Percentiles rank a stretch among this genome's conserved stretches.
Conservation (phyloP, 2,797 vertebrate genomes). For the Argentina silus region DNA sequence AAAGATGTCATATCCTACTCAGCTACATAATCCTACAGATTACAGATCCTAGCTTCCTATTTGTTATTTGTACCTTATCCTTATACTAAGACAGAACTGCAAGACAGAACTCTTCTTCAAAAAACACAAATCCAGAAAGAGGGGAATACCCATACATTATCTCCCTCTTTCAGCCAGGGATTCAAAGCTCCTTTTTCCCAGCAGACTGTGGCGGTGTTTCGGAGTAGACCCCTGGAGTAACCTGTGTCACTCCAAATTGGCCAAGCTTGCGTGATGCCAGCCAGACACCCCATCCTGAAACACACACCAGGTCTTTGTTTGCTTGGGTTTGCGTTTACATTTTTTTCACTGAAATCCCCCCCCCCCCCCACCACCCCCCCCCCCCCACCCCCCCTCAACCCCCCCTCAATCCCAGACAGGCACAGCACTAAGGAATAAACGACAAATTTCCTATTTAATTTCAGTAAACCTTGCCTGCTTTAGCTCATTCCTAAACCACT, state of each 20-base stretch:
- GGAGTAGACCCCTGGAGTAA: conserved; percentile 87
- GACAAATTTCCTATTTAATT: conserved; percentile 87
- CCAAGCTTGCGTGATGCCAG: conserved; percentile 83
- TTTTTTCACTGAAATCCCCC: conserved; percentile 28
- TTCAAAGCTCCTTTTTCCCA: conserved; percentile 68
- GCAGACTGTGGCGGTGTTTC: conserved; percentile 72
- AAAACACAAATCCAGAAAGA: conserved; percentile 26
- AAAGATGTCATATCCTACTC: no score
- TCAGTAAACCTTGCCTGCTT: conserved; percentile 83
- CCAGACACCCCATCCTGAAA: conserved; percentile 88
- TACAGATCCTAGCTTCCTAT: no score
- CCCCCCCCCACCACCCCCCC: not conserved
- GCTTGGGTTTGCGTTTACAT: conserved; percentile 59
- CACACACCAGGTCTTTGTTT: conserved; percentile 88
- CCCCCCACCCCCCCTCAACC: conserved; percentile 32
- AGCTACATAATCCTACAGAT: no score
- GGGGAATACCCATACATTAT: conserved; percentile 28
- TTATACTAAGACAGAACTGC: conserved; percentile 24
- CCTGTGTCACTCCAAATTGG: conserved; percentile 90
- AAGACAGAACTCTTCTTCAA: conserved; percentile 26
- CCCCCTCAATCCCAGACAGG: conserved; percentile 57
- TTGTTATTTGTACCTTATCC: not conserved
- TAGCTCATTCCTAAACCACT: conserved; percentile 87
- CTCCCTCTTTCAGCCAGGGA: conserved; percentile 51
- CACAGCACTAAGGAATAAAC: conserved; percentile 77